Percentiles rank a stretch among this genome's conserved stretches.
Conservation (phyloP, 2,113 vertebrate genomes). For the Tachysurus vachellii region DNA sequence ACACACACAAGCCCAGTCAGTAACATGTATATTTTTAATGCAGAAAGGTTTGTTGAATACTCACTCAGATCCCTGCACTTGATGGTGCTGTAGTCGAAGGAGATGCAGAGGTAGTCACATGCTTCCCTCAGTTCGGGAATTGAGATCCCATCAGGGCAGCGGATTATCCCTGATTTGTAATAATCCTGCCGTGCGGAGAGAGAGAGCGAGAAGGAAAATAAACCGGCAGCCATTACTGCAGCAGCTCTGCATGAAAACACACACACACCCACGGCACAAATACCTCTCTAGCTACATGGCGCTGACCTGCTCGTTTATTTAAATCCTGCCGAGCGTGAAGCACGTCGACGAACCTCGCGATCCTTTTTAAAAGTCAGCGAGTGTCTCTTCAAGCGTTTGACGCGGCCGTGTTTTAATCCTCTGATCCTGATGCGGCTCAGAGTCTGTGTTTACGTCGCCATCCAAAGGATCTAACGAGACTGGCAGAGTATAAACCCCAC, state of each 20-base stretch:
- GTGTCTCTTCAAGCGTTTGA: not conserved
- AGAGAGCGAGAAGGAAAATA: conserved; percentile 20
- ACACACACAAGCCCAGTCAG: not conserved
- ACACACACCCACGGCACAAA: conserved; percentile 46
- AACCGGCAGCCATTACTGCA: conserved; percentile 71
- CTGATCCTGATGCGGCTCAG: not conserved
- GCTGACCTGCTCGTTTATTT: conserved; percentile 46
- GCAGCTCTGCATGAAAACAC: conserved; percentile 44
- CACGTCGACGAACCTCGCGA: not conserved
- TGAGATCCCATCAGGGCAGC: conserved; percentile 98
- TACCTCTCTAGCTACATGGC: conserved; percentile 47
- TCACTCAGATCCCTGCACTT: conserved; percentile 99
- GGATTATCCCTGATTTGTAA: conserved; percentile 98
- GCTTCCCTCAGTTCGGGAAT: conserved; percentile 99
- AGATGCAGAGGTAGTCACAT: conserved; percentile 99
- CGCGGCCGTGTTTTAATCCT: not conserved
- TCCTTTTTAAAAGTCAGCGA: conserved; percentile 1
- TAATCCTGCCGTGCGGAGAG: conserved; percentile 82
- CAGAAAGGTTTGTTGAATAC: conserved; percentile 66
- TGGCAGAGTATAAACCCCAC: not conserved
- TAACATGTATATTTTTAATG: not conserved
- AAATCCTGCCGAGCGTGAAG: conserved; percentile 46
- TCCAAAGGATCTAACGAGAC: not conserved
- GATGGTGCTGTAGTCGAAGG: conserved; percentile 97
- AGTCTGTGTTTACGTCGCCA: not conserved